Conservation (phyloP, 2,888 invertebrate genomes). For the Clusia tigrina region DNA sequence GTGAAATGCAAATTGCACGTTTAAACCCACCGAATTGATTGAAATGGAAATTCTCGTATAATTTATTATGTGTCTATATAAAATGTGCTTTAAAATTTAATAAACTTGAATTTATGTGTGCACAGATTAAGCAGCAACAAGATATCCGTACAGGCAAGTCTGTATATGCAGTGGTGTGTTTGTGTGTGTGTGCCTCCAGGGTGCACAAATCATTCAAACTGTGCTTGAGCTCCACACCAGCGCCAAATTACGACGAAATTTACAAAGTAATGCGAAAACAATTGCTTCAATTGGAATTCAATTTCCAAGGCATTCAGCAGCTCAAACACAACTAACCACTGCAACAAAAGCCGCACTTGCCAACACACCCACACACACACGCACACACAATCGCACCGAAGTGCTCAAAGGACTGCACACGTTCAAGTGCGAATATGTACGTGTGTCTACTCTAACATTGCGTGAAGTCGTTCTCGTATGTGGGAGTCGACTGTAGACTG, state of each 20-base stretch:
- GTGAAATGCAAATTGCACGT: no score
- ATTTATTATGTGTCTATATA: no score
- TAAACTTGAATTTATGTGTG: not conserved
- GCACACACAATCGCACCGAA: no score
- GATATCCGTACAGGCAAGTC: no score
- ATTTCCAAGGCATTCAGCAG: not conserved
- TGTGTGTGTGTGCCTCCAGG: no score
- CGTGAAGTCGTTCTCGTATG: no score
- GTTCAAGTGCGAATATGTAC: not conserved
- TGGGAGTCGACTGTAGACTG: not conserved
- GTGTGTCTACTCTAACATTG: not conserved
- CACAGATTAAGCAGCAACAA: no score
- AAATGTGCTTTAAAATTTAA: no score
- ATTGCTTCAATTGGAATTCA: constrained; percentile 9
- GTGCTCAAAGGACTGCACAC: not conserved
- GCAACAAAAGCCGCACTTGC: not conserved
- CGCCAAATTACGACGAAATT: not conserved
- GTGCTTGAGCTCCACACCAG: not conserved
- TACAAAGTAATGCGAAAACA: not conserved
- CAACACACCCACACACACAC: not conserved
- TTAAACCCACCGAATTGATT: no score
- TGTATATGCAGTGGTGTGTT: no score
- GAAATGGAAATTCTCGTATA: no score
- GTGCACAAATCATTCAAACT: not conserved
- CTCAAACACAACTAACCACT: not conserved